Conservation (phyloP, 2,113 vertebrate genomes). For the Tylochromis polylepis region DNA sequence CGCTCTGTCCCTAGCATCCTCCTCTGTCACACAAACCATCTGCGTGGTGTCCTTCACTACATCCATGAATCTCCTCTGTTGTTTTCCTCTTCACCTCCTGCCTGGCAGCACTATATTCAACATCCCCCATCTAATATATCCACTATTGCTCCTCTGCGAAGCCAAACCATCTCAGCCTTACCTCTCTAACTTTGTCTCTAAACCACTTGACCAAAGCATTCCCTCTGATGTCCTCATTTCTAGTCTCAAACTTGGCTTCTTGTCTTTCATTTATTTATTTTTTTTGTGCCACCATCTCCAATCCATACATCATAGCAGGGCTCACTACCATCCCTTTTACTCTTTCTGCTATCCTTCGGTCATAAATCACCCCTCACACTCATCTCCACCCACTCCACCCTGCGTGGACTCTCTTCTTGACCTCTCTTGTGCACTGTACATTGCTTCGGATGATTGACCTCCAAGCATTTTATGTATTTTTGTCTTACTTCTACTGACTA, state of each 20-base stretch:
- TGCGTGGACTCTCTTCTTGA: neutral
- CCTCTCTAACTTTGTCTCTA: neutral
- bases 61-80: neutral
- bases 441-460: neutral
- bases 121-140: neutral
- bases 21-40: neutral
- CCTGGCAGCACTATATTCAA: neutral
- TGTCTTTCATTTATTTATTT: no score
- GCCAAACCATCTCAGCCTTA: neutral
- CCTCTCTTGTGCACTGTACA: neutral
- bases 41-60: neutral
- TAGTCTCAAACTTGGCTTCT: no score
- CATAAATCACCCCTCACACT: neutral
- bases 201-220: no score
- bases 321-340: no score
- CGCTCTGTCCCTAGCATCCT: neutral
- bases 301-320: no score
- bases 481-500: accelerated
- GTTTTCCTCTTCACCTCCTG: neutral
- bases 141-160: neutral
- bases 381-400: neutral
- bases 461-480: neutral
- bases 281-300: no score
- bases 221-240: no score
- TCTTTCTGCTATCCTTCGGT: neutral